Evolutionary conservation across 2,113 vertebrate genomes (phyloP).

Genomic region (Marcusenius ussheri): DNA sequence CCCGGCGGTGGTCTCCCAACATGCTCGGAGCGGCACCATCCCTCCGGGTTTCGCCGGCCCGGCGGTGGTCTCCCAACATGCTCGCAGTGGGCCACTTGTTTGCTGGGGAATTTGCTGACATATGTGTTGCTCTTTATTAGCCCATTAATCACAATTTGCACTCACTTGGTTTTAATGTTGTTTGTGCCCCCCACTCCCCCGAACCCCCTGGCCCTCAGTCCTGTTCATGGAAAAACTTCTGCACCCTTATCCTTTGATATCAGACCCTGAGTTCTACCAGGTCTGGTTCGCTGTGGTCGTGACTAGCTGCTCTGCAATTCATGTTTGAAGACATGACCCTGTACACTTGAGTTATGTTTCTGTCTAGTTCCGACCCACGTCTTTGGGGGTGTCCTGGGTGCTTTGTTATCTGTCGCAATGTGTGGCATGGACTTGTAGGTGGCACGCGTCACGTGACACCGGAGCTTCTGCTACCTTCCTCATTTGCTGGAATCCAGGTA

Average conservation of each 20-base stretch:
- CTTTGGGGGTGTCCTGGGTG: background rate
- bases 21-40: no score
- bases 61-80: no score
- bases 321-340: background rate
- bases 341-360: background rate
- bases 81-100: background rate
- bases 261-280: background rate
- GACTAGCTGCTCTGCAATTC: background rate
- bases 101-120: constrained; percentile 7
- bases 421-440: background rate
- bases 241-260: background rate
- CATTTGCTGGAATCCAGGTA: background rate
- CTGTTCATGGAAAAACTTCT: background rate
- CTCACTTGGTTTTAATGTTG: background rate
- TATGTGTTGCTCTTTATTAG: constrained; percentile 24
- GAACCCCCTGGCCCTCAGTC: background rate
- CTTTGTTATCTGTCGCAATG: background rate
- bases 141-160: constrained; percentile 31
- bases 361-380: background rate
- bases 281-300: background rate
- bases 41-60: no score
- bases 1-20: no score
- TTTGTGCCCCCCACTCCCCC: background rate
- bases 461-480: background rate
- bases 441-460: background rate